These are phyloP conservation scores for Brachionus paranguensis DNA, from an alignment of 1,140 invertebrate genomes.

Conservation along the genomic window DNA sequence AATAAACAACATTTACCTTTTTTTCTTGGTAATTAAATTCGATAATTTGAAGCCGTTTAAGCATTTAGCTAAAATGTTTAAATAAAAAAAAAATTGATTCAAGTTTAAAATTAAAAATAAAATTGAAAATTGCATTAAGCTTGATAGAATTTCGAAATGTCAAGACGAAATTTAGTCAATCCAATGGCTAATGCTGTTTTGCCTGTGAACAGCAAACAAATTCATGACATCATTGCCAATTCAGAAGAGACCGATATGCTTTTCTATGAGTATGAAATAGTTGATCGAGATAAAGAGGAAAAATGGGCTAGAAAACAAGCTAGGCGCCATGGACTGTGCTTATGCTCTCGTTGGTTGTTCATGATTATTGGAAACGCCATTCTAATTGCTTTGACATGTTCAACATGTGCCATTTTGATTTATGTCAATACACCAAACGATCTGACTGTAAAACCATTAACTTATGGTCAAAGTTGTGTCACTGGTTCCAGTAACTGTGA, in stretches of 20 bases:
- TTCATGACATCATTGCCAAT: constrained; percentile 9
- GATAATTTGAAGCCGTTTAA: background rate
- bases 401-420: constrained; percentile 18
- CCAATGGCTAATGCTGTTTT: background rate
- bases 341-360: constrained; percentile 32
- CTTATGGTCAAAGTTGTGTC: constrained; percentile 28
- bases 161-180: background rate
- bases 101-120: background rate
- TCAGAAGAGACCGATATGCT: constrained; percentile 7
- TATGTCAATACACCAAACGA: constrained; percentile 33
- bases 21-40: background rate
- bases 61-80: background rate
- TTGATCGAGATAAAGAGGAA: constrained; percentile 32
- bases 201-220: background rate
- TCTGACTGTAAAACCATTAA: constrained; percentile 21
- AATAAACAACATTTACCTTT: background rate
- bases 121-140: background rate
- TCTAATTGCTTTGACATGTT: background rate
- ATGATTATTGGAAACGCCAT: constrained; percentile 26
- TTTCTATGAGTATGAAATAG: constrained; percentile 38
- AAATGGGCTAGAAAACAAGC: constrained; percentile 25
- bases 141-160: background rate
- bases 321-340: background rate
- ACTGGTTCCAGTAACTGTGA: constrained; percentile 4
- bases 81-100: background rate